Percentiles rank a stretch among this genome's conserved stretches.
Evolutionary conservation across 2,113 vertebrate species (phyloP).

Genomic region (Podarcis muralis): DNA sequence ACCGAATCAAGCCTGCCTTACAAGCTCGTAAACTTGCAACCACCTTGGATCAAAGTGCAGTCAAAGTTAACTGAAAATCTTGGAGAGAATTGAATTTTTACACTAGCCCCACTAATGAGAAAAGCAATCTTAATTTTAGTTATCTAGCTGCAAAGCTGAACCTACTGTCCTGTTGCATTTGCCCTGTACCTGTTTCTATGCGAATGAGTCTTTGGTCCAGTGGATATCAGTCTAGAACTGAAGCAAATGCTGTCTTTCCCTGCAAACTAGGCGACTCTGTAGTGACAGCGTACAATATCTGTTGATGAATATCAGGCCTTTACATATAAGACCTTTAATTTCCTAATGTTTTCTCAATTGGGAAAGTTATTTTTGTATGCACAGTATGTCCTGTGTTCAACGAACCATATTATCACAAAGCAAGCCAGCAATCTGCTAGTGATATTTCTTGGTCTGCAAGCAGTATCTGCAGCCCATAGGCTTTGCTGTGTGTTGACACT

Average conservation of each 20-base stretch:
- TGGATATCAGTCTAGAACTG: slow-evolving; percentile 3
- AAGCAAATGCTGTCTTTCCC: not conserved
- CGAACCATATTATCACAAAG: slow-evolving; percentile 4
- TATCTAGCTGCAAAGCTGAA: slow-evolving; percentile 25
- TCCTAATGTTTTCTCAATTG: not conserved
- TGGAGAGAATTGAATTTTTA: not conserved
- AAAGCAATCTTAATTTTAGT: slow-evolving; percentile 22
- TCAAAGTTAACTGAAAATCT: not conserved
- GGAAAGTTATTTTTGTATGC: slow-evolving; percentile 9
- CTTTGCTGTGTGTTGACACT: not conserved
- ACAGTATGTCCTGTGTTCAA: not conserved
- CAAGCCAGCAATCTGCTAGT: not conserved
- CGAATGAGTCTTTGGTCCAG: slow-evolving; percentile 13
- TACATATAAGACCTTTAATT: slow-evolving; percentile 20
- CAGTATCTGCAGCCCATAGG: not conserved
- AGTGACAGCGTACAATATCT: slow-evolving; percentile 4
- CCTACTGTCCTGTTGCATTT: slow-evolving; percentile 28
- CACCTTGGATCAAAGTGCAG: not conserved
- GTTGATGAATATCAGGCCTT: not conserved
- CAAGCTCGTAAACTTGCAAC: slow-evolving; percentile 12
- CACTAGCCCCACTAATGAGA: not conserved
- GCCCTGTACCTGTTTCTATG: not conserved
- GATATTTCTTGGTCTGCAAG: not conserved
- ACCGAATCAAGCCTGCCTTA: slow-evolving; percentile 10
- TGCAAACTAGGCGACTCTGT: not conserved